Conservation (phyloP, 2,113 vertebrate genomes). For the Pica pica region DNA sequence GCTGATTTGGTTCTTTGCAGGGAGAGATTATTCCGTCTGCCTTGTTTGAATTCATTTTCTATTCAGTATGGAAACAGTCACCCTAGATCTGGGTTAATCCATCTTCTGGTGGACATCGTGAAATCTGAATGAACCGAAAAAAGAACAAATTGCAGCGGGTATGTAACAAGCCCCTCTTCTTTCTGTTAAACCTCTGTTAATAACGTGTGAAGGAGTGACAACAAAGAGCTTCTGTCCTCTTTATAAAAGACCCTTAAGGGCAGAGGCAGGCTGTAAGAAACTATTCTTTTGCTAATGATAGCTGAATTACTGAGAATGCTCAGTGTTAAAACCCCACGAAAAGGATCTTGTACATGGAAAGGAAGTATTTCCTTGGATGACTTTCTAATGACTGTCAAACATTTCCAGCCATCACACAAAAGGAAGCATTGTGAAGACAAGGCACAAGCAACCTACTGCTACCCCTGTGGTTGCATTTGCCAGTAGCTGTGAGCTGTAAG, state of each 20-base stretch:
- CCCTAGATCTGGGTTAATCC: slow-evolving; percentile 33
- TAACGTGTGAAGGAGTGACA: slow-evolving; percentile 57
- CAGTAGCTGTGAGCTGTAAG: background rate
- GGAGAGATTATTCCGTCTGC: slow-evolving; percentile 22
- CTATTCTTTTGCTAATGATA: slow-evolving; percentile 69
- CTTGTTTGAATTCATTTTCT: slow-evolving; percentile 11
- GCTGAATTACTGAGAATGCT: slow-evolving; percentile 60
- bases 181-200: slow-evolving; percentile 58
- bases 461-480: background rate
- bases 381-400: slow-evolving; percentile 69
- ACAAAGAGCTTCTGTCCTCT: slow-evolving; percentile 70
- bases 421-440: slow-evolving; percentile 57
- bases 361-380: slow-evolving; percentile 66
- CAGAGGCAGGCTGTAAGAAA: slow-evolving; percentile 50
- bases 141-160: slow-evolving; percentile 45
- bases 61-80: slow-evolving; percentile 41
- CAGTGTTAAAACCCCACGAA: slow-evolving; percentile 47
- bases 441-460: background rate
- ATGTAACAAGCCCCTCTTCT: slow-evolving; percentile 49
- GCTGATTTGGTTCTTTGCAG: background rate
- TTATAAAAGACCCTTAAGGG: slow-evolving; percentile 52
- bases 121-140: slow-evolving; percentile 53
- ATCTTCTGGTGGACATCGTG: slow-evolving; percentile 41
- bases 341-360: slow-evolving; percentile 62
- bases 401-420: slow-evolving; percentile 59